phyloP scores from a whole-genome alignment of 2,797 vertebrate species.

The Heliangelus exortis region DNA sequence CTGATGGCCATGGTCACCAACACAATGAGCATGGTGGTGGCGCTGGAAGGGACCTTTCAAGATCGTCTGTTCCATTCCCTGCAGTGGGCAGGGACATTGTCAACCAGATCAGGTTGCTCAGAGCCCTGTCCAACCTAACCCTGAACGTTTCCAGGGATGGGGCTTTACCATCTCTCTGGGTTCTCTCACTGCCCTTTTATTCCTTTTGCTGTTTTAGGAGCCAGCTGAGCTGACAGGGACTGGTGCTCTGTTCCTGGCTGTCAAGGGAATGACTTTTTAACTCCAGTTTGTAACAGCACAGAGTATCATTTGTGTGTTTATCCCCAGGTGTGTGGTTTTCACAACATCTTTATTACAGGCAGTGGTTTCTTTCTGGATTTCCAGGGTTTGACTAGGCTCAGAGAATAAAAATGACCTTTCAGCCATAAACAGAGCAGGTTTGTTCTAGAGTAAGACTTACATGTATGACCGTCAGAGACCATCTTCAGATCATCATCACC shows the following conservation, averaged over 20 bases:
- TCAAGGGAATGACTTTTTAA: not conserved
- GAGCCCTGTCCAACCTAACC: no score
- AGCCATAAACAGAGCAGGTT: not conserved
- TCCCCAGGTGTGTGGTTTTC: not conserved
- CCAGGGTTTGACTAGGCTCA: not conserved
- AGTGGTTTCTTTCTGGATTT: not conserved
- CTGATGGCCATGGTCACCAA: not conserved
- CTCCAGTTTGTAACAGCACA: not conserved
- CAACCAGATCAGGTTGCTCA: no score
- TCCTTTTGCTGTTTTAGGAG: not conserved
- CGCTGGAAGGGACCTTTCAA: not conserved
- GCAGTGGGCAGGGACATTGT: no score
- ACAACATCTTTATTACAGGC: not conserved
- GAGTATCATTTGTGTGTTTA: not conserved
- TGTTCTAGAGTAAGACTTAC: not conserved
- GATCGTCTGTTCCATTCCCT: no score
- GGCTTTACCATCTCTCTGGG: no score
- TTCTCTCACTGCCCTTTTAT: not conserved
- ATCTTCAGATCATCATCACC: no score
- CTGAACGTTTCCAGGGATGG: no score
- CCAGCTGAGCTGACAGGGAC: not conserved
- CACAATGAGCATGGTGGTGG: rapidly evolving
- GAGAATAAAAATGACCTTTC: not conserved
- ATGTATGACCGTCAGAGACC: not conserved
- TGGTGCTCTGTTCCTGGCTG: not conserved